Conservation (phyloP, 2,797 vertebrate genomes). For the Squalus acanthias region DNA sequence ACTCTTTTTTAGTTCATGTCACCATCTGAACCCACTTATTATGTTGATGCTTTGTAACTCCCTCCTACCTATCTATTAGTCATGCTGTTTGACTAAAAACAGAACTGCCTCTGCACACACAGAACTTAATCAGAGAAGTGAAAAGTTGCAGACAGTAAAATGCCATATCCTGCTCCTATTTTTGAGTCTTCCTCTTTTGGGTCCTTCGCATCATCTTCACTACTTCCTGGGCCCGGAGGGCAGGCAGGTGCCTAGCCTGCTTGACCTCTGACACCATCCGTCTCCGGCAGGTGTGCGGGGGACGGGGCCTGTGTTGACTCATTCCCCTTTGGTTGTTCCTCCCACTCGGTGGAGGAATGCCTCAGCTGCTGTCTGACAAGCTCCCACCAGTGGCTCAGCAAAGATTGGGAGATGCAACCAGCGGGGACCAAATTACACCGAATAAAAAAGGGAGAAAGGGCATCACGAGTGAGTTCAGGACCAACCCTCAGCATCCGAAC, state of each 20-base stretch:
- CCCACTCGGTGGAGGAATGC: not conserved
- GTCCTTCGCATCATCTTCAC: not conserved
- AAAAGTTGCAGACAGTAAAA: not conserved
- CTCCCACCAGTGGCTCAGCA: not conserved
- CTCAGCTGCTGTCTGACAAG: not conserved
- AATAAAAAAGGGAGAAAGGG: not conserved
- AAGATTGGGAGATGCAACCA: not conserved
- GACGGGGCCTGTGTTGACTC: not conserved
- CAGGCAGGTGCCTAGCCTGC: not conserved
- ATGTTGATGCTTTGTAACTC: conserved; percentile 26
- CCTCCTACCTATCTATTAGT: conserved; percentile 32
- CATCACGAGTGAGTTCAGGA: not conserved
- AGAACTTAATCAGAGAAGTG: not conserved
- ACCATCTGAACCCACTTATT: conserved; percentile 32
- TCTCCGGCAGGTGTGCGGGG: not conserved
- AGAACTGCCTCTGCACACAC: not conserved
- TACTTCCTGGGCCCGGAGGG: not conserved
- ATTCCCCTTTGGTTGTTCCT: not conserved
- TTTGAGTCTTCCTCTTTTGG: not conserved
- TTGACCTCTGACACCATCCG: not conserved
- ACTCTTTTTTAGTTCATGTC: not conserved
- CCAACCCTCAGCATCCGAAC: not conserved
- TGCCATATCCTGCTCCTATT: not conserved
- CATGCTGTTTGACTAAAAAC: conserved; percentile 1
- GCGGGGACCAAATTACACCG: not conserved